Base-by-base conservation (phyloP, 2,888 invertebrate species). In the Creontiades dilutus region DNA sequence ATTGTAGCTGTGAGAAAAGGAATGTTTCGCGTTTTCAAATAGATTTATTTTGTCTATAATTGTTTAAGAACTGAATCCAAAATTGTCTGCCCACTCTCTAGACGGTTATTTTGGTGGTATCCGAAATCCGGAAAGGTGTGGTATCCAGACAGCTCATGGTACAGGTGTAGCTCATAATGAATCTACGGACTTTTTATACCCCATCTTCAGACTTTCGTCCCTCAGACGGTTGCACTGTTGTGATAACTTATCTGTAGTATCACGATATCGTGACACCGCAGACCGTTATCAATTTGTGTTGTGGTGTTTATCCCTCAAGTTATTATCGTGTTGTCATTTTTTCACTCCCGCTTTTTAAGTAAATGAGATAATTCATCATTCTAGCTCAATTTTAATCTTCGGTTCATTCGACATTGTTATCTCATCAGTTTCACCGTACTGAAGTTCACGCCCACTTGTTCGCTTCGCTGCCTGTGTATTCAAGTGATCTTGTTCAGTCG, bases 361-460 rank as follows among this genome's bases (percentile, higher is more conserved):
- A 19, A 68, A 68, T 68, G 23, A 68, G n/a, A 37, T 37, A 37
- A 68, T 19, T 23, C n/a, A 61, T 68, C 23, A 68, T 68, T 68
- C 23, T 68, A 4, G 23, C 7, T 68, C 68, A 68, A 23, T 68
- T 19, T 19, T 37, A 37, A 37, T 37, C 37, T 37, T 37, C 37
- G 3, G 37, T 37, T 2, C 37, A 68, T 19, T 23, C 5, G 68
- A 68, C 23, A 23, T 37, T 37, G 23, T 68, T 19, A 68, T 68
- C 68, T 23, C 9, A 23, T 11, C 68, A 2, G 68, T 23, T 68
- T 68, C 23, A 68, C 57, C 68, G 23, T 9, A 11, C 12, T 68
- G 68, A 19, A 61, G 57, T 9, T 61, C 12, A 52, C 52, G 52
- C 52, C 52, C 52, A 52, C 14, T 52, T 7, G 52, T 52, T 13